Conservation (phyloP, 2,888 invertebrate species). For the Leptura quadrifasciata region DNA sequence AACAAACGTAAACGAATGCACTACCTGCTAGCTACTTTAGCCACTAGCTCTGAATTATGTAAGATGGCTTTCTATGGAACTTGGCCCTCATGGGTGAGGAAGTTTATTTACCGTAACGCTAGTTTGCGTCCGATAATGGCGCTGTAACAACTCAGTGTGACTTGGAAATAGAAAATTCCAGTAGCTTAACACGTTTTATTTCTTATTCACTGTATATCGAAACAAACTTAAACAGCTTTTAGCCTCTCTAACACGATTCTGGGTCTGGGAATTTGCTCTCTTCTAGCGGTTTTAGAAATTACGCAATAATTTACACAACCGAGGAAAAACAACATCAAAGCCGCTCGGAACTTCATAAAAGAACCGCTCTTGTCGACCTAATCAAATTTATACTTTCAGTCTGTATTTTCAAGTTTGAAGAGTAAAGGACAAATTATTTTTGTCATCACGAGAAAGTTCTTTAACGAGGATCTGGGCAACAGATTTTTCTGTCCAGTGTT, state of each 20-base stretch:
- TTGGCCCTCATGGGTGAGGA: constrained; percentile 20
- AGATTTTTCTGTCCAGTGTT: too few species aligned
- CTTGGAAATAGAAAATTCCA: constrained; percentile 28
- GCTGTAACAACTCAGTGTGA: constrained; percentile 19
- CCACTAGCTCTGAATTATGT: constrained; percentile 26
- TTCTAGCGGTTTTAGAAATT: constrained; percentile 6
- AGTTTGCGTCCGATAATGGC: constrained; percentile 30
- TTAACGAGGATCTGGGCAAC: not conserved
- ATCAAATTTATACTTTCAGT: not conserved
- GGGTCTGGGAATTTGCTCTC: constrained; percentile 14
- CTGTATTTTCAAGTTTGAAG: not conserved
- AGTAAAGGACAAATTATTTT: not conserved
- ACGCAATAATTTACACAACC: not conserved
- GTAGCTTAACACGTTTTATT: constrained; percentile 26
- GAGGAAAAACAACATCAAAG: constrained; percentile 3
- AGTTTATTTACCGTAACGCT: constrained; percentile 40
- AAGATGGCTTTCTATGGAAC: constrained; percentile 26
- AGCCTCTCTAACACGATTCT: not conserved
- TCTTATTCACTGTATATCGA: constrained; percentile 18
- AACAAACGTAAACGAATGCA: constrained; percentile 21
- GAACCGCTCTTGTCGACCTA: not conserved
- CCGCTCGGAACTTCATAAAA: not conserved
- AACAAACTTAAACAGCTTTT: constrained; percentile 14
- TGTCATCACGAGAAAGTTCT: not conserved
- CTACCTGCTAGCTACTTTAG: constrained; percentile 7